Conservation (phyloP, 2,797 vertebrate genomes). For the Spheniscus humboldti region DNA sequence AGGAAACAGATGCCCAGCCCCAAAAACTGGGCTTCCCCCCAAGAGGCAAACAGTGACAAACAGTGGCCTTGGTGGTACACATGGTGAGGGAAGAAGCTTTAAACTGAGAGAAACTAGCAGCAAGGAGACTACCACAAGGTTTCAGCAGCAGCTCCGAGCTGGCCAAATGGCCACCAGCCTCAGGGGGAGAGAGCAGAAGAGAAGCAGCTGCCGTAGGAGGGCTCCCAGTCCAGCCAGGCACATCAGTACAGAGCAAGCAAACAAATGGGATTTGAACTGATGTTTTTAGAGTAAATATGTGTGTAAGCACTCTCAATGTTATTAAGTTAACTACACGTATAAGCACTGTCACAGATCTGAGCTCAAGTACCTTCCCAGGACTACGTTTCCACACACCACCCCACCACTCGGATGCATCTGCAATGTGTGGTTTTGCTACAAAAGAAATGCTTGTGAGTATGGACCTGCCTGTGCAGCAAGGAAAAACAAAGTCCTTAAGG, state of each 20-base stretch:
- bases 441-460: not conserved
- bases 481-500: not conserved
- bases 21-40: not conserved
- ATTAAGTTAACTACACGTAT: rapidly evolving
- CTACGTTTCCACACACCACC: not conserved
- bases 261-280: not conserved
- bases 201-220: not conserved
- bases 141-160: not conserved
- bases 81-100: not conserved
- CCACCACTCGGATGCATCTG: rapidly evolving
- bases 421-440: not conserved
- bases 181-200: not conserved
- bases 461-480: not conserved
- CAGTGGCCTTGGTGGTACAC: rapidly evolving
- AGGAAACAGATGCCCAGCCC: rapidly evolving
- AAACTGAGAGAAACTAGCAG: not conserved
- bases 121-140: rapidly evolving
- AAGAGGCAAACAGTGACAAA: not conserved
- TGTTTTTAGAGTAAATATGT: not conserved
- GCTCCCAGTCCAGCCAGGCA: not conserved
- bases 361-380: not conserved
- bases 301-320: not conserved
- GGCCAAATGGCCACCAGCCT: not conserved
- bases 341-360: not conserved
- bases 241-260: rapidly evolving